These are phyloP conservation scores for Lutjanus argentimaculatus DNA, from an alignment of 2,797 vertebrate species.

Conservation along the genomic window DNA sequence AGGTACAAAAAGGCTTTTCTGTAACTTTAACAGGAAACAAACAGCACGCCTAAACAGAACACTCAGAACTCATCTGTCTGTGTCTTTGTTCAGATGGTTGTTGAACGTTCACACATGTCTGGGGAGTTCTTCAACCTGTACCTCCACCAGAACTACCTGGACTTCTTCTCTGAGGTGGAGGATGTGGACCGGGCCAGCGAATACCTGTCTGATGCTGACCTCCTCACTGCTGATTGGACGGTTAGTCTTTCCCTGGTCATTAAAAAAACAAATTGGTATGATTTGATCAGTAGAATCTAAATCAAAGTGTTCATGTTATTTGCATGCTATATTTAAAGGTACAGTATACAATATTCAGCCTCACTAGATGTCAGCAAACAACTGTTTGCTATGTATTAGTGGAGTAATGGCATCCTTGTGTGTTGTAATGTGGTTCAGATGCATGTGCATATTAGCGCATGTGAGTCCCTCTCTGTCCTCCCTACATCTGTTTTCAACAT, in stretches of 20 bases:
- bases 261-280: neutral
- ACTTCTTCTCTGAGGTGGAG: constrained; percentile 93
- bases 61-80: neutral
- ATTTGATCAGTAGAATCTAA: neutral
- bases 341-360: no score
- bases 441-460: no score
- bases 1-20: constrained; percentile 84
- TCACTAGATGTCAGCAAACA: no score
- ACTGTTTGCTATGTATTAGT: no score
- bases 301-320: neutral
- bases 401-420: no score
- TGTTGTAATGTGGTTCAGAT: no score
- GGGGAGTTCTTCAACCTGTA: constrained; percentile 94
- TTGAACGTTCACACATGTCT: constrained; percentile 94
- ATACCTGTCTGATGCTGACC: constrained; percentile 93
- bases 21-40: neutral
- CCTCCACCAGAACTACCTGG: constrained; percentile 97
- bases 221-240: constrained; percentile 91
- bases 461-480: no score
- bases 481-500: no score
- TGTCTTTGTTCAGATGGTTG: constrained; percentile 83
- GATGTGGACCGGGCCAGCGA: constrained; percentile 93
- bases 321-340: neutral
- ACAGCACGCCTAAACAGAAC: neutral
- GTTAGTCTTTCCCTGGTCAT: constrained; percentile 82